Percentiles rank a stretch among this genome's conserved stretches.
Conservation (phyloP, 2,797 vertebrate genomes). For the Cygnus olor region DNA sequence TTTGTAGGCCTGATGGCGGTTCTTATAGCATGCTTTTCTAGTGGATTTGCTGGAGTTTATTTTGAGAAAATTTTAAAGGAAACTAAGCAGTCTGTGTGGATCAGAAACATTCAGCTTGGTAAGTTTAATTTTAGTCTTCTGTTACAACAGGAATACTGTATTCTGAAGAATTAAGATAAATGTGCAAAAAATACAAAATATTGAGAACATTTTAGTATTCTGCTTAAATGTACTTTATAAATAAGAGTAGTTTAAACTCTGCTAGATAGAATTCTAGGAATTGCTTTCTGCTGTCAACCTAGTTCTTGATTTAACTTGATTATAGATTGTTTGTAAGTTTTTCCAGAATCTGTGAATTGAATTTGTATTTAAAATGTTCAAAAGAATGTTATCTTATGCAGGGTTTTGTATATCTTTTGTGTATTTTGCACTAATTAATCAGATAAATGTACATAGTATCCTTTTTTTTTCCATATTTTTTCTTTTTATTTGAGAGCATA, state of each 20-base stretch:
- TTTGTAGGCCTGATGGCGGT: conserved; percentile 91
- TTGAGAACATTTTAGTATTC: neutral
- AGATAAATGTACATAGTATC: neutral
- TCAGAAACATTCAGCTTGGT: conserved; percentile 99
- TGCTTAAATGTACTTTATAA: neutral
- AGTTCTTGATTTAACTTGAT: neutral
- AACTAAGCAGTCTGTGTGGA: conserved; percentile 98
- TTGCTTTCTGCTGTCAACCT: conserved; percentile 2
- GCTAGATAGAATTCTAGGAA: neutral
- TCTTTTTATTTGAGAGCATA: neutral
- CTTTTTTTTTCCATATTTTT: neutral
- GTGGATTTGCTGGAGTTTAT: conserved; percentile 97
- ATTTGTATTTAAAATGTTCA: neutral
- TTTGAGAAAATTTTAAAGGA: conserved; percentile 99
- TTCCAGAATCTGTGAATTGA: neutral
- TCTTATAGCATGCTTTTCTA: conserved; percentile 95
- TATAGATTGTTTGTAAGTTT: neutral
- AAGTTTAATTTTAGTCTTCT: conserved; percentile 55
- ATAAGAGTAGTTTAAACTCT: neutral
- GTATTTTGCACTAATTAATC: neutral
- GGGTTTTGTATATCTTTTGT: neutral
- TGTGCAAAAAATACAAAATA: neutral
- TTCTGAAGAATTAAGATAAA: neutral
- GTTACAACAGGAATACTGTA: neutral
- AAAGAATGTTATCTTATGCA: neutral